These are phyloP conservation scores for Sphaerophoria taeniata DNA, from an alignment of 2,888 invertebrate genomes.

Conservation along the genomic window DNA sequence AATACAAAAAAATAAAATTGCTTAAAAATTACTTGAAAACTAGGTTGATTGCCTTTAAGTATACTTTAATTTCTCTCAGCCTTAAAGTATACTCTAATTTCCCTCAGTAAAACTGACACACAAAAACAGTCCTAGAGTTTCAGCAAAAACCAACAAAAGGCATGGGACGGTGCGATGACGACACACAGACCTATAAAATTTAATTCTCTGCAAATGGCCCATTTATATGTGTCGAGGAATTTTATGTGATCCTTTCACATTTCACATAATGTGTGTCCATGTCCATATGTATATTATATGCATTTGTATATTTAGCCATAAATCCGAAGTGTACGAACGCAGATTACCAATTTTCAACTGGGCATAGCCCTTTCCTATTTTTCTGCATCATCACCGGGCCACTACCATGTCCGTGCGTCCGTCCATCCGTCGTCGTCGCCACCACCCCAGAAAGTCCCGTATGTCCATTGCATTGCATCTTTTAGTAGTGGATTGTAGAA, in stretches of 20 bases:
- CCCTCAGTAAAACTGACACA: neutral
- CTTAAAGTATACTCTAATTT: too few relatives aligned
- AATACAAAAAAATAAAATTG: too few relatives aligned
- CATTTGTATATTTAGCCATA: conserved; percentile 61
- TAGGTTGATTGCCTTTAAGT: too few relatives aligned
- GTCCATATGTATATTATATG: conserved; percentile 34
- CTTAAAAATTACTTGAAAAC: too few relatives aligned
- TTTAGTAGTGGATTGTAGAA: neutral
- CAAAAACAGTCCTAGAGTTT: neutral
- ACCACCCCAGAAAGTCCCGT: neutral
- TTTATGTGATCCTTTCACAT: conserved; percentile 19
- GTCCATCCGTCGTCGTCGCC: neutral
- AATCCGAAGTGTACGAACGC: conserved; percentile 60
- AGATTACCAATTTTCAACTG: conserved; percentile 57
- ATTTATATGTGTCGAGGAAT: conserved; percentile 21
- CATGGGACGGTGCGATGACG: neutral
- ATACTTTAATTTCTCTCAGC: too few relatives aligned
- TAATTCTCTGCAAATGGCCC: neutral
- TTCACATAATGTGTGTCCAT: neutral
- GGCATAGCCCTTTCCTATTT: neutral
- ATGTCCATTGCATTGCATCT: too few relatives aligned
- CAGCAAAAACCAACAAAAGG: neutral
- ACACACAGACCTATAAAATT: conserved; percentile 4
- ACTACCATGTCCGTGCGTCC: neutral
- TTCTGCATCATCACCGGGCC: neutral